Conservation (phyloP, 2,113 vertebrate genomes). For the Sylvilagus bachmani region DNA sequence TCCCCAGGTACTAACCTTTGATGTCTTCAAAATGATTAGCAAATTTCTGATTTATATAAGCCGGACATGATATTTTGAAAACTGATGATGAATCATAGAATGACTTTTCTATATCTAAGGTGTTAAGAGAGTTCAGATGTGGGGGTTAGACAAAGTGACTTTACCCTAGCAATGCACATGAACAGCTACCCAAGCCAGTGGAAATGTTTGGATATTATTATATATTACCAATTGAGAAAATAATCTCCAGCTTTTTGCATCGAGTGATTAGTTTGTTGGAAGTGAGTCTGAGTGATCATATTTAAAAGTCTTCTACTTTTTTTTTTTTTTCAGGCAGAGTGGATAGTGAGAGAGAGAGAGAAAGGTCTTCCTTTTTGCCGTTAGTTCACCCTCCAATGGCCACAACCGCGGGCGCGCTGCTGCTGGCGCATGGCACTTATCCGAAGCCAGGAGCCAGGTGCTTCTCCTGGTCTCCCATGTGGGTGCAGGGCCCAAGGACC, state of each 20-base stretch:
- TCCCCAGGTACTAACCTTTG: not conserved
- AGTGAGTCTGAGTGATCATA: not conserved
- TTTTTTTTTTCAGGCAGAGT: no score
- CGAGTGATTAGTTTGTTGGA: not conserved
- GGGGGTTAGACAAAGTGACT: not conserved
- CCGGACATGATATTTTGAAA: not conserved
- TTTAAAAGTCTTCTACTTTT: not conserved
- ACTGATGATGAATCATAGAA: not conserved
- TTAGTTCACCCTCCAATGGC: no score
- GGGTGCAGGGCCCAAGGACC: no score
- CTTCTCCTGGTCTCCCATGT: no score
- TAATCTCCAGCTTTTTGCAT: not conserved
- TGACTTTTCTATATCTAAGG: not conserved
- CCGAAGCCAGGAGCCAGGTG: no score
- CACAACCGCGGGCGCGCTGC: no score
- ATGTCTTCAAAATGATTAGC: not conserved
- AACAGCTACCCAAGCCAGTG: not conserved
- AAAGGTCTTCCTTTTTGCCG: no score
- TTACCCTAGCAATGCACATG: not conserved
- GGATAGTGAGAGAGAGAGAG: no score
- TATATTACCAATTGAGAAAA: not conserved
- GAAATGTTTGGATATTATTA: constrained; percentile 8
- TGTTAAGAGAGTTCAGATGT: not conserved
- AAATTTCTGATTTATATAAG: not conserved
- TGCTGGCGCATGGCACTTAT: no score